A percentile compares a stretch with the other conserved stretches of the same genome.
These are phyloP conservation scores for Pachypeltis micranthus DNA, from an alignment of 1,140 invertebrate genomes.

Conservation along the genomic window DNA sequence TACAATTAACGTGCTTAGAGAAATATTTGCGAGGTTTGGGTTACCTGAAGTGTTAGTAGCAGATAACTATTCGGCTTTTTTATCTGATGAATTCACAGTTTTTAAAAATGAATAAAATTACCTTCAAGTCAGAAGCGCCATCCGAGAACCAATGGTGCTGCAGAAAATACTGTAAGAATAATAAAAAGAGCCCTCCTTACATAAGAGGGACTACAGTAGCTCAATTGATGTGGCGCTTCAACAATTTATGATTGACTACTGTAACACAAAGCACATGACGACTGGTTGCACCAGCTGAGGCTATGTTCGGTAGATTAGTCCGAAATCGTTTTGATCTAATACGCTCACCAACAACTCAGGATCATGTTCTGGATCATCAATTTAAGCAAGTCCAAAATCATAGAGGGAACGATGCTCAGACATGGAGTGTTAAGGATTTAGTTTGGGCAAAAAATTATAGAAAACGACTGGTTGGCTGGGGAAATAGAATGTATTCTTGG, in stretches of 20 bases:
- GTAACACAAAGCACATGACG: background rate
- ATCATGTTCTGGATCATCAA: background rate
- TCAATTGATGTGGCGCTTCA: background rate
- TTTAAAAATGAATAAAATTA: background rate
- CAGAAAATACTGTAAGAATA: background rate
- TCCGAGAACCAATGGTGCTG: slow-evolving; percentile 4
- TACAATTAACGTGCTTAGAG: background rate
- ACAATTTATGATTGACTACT: background rate
- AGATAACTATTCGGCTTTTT: background rate
- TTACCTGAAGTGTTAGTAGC: background rate
- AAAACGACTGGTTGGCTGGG: background rate
- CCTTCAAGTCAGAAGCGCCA: background rate
- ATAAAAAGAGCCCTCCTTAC: background rate
- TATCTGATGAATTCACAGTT: background rate
- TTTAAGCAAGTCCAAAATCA: background rate
- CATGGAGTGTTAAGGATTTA: background rate
- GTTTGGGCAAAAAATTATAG: background rate
- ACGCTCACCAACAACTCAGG: too few relatives aligned
- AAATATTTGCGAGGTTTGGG: background rate
- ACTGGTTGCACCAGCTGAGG: slow-evolving; percentile 9
- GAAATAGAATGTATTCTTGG: background rate
- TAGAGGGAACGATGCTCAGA: background rate
- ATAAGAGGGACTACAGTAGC: background rate
- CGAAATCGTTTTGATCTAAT: background rate
- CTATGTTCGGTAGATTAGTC: background rate